Evolutionary conservation across 2,797 vertebrate genomes (phyloP).

Genomic region (Arrhamphus sclerolepis): DNA sequence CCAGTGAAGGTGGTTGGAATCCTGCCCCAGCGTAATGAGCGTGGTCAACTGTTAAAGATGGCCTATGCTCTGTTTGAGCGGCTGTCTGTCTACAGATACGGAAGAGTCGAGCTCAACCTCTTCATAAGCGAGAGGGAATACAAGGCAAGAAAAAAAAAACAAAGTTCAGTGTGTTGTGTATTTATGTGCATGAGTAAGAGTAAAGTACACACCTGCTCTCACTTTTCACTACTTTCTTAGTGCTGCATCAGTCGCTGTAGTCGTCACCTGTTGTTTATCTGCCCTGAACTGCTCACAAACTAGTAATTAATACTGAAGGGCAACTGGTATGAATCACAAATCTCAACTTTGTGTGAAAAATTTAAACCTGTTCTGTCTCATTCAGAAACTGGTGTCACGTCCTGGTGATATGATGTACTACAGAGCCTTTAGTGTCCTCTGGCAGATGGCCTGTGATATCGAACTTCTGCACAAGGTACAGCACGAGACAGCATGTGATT

Average conservation of each 20-base stretch:
- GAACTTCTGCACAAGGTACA: constrained; percentile 88
- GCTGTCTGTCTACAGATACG: constrained; percentile 87
- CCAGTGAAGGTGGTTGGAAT: constrained; percentile 90
- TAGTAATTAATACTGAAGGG: neutral
- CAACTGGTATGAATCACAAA: neutral
- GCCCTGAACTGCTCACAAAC: neutral
- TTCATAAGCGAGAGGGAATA: constrained; percentile 90
- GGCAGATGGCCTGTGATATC: constrained; percentile 89
- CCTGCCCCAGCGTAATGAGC: constrained; percentile 80
- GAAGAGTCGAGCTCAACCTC: constrained; percentile 90
- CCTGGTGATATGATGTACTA: constrained; percentile 81
- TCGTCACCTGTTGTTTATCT: neutral
- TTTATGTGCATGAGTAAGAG: neutral
- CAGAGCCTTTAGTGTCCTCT: constrained; percentile 83
- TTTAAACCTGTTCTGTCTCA: constrained; percentile 38
- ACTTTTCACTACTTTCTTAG: neutral
- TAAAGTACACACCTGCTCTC: neutral
- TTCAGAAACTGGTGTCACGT: constrained; percentile 82
- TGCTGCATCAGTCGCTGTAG: no score
- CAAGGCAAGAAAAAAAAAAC: constrained; percentile 73
- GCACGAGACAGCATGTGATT: no score
- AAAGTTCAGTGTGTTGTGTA: constrained; percentile 6
- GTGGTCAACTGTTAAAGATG: constrained; percentile 84
- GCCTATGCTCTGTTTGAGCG: constrained; percentile 86
- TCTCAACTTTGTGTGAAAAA: constrained; percentile 7